These are phyloP conservation scores for Philhelius pedissequus DNA, from an alignment of 2,888 invertebrate genomes.

Conservation along the genomic window DNA sequence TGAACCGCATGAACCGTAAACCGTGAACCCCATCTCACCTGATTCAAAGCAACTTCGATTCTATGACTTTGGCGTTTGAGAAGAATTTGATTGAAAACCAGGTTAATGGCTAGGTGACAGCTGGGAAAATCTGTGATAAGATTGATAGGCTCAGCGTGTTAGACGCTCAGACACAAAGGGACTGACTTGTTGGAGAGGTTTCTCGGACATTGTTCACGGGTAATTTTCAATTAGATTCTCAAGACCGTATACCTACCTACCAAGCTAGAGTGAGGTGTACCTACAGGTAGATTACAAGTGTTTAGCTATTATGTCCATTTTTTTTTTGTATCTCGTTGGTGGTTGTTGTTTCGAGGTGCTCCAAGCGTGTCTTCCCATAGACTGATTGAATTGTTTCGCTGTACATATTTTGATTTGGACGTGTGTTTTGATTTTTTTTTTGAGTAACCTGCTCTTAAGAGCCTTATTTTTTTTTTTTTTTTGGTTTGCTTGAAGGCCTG, in stretches of 20 bases:
- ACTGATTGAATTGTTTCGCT: conserved; percentile 64
- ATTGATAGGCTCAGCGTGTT: conserved; percentile 58
- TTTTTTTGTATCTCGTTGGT: not conserved
- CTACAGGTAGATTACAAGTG: conserved; percentile 66
- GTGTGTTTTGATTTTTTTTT: conserved; percentile 42
- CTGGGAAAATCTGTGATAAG: conserved; percentile 64
- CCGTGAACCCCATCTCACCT: conserved; percentile 12
- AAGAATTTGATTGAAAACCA: conserved; percentile 56
- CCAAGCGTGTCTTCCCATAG: not conserved
- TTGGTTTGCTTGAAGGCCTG: conserved; percentile 17
- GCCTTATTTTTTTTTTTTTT: no score
- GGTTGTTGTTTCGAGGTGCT: not conserved
- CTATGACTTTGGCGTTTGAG: conserved; percentile 16
- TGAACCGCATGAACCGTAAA: no score
- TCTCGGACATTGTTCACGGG: conserved; percentile 56
- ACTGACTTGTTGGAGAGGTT: conserved; percentile 22
- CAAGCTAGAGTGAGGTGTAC: not conserved
- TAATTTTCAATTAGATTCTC: conserved; percentile 66
- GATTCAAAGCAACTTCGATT: conserved; percentile 37
- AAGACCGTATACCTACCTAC: not conserved
- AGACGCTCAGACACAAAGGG: conserved; percentile 16
- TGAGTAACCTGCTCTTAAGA: conserved; percentile 48
- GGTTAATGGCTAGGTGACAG: conserved; percentile 67
- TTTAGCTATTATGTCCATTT: conserved; percentile 53
- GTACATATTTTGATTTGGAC: conserved; percentile 39